These are phyloP conservation scores for Habrosyne pyritoides DNA, from an alignment of 2,888 invertebrate genomes.

Conservation along the genomic window DNA sequence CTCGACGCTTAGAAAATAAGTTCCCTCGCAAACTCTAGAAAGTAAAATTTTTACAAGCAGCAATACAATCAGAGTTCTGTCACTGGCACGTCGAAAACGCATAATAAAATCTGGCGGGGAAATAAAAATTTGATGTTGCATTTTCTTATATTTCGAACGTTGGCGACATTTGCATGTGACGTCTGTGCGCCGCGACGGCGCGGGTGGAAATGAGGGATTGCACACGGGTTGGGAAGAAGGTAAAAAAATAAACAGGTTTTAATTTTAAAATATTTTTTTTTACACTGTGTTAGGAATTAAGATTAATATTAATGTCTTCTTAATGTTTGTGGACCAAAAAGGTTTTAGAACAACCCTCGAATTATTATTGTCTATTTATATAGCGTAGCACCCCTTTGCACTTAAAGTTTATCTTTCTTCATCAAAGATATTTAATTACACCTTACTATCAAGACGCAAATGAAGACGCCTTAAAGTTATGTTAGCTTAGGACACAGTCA, in stretches of 20 bases:
- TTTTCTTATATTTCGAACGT: constrained; percentile 57
- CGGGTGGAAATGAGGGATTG: constrained; percentile 42
- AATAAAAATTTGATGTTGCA: constrained; percentile 62
- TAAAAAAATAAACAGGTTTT: neutral
- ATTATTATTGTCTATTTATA: too few relatives aligned
- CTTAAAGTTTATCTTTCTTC: neutral
- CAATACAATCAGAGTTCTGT: constrained; percentile 64
- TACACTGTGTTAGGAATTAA: too few relatives aligned
- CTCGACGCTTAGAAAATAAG: neutral
- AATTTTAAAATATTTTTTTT: neutral
- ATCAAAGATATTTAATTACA: neutral
- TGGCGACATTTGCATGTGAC: constrained; percentile 61
- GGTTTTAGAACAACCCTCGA: too few relatives aligned
- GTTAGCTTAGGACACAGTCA: constrained; percentile 49
- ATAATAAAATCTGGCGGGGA: constrained; percentile 63
- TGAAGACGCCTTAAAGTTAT: constrained; percentile 26
- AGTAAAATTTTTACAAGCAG: constrained; percentile 52
- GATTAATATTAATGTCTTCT: too few relatives aligned
- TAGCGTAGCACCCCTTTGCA: too few relatives aligned
- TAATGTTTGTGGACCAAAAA: too few relatives aligned
- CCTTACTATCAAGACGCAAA: neutral
- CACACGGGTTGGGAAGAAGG: constrained; percentile 18
- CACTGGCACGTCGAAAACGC: constrained; percentile 58
- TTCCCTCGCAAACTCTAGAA: constrained; percentile 12
- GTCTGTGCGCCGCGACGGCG: constrained; percentile 40